Conservation (phyloP, 2,797 vertebrate species). For the Nasua narica region DNA sequence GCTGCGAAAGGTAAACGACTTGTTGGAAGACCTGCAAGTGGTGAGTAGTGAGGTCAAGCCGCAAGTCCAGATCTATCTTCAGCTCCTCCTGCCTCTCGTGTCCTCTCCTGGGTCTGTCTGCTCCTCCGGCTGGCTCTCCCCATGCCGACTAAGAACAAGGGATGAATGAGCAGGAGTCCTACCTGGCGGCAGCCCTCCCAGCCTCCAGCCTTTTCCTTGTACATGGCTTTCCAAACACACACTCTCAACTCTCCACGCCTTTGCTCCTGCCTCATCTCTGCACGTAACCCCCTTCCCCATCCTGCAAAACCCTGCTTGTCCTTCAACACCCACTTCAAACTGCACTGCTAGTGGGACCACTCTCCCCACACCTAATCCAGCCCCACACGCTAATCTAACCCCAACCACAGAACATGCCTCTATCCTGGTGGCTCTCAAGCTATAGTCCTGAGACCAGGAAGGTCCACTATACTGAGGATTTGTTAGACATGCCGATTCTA, state of each 20-base stretch:
- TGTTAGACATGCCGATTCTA: not conserved
- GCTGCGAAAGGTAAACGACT: not conserved
- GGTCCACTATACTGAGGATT: not conserved
- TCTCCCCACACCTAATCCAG: not conserved
- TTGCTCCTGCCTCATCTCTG: not conserved
- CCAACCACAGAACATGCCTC: not conserved
- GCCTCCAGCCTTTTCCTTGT: not conserved
- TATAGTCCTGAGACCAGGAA: not conserved
- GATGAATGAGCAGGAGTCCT: not conserved
- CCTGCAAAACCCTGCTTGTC: not conserved
- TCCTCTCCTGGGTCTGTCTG: not conserved
- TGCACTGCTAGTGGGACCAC: not conserved
- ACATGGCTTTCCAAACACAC: not conserved
- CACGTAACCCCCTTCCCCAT: too few relatives aligned
- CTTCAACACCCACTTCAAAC: not conserved
- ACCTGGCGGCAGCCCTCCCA: fast-evolving
- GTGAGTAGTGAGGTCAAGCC: not conserved
- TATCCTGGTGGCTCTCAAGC: not conserved
- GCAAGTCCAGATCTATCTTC: not conserved
- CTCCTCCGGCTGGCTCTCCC: not conserved
- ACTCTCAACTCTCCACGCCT: not conserved
- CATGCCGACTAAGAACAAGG: not conserved
- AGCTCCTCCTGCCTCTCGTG: not conserved
- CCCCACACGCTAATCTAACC: not conserved
- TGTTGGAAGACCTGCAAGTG: not conserved